Percentiles rank a stretch among this genome's conserved stretches.
Evolutionary conservation across 1,140 invertebrate species (phyloP).

Genomic region (Geopemphigus sp.): DNA sequence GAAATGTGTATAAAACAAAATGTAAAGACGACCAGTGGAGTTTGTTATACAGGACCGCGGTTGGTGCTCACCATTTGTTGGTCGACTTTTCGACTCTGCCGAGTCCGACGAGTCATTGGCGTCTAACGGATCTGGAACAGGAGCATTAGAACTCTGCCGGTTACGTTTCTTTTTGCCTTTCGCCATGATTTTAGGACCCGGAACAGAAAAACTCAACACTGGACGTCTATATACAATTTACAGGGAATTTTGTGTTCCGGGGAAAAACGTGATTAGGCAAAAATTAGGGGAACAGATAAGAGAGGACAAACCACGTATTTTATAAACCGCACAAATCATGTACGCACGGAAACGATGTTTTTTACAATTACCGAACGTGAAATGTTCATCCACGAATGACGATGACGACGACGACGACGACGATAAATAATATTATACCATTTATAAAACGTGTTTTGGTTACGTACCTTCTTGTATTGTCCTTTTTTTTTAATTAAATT

Average conservation of each 20-base stretch:
- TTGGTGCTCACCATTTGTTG: slow-evolving; percentile 36
- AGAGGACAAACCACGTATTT: not conserved
- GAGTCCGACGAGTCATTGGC: slow-evolving; percentile 36
- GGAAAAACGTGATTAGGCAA: slow-evolving; percentile 37
- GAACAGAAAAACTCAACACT: slow-evolving; percentile 43
- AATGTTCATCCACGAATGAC: too few relatives aligned
- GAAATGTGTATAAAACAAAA: not conserved
- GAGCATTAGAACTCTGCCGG: slow-evolving; percentile 44
- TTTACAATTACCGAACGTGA: slow-evolving; percentile 5
- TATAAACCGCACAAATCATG: not conserved
- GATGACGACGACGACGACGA: too few relatives aligned
- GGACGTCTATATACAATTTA: slow-evolving; percentile 40
- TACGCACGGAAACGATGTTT: not conserved
- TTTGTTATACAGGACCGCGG: slow-evolving; percentile 7
- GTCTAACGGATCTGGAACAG: slow-evolving; percentile 37
- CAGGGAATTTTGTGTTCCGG: not conserved
- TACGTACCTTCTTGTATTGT: too few relatives aligned
- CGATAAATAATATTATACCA: too few relatives aligned
- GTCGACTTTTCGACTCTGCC: slow-evolving; percentile 23
- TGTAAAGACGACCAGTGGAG: slow-evolving; percentile 45
- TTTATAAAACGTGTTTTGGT: too few relatives aligned
- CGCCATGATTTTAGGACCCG: slow-evolving; percentile 30
- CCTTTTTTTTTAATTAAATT: too few relatives aligned
- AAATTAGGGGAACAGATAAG: slow-evolving; percentile 29
- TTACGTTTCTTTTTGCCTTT: slow-evolving; percentile 49